phyloP scores from a whole-genome alignment of 1,140 invertebrate genomes.

The Berghia stephanieae region DNA sequence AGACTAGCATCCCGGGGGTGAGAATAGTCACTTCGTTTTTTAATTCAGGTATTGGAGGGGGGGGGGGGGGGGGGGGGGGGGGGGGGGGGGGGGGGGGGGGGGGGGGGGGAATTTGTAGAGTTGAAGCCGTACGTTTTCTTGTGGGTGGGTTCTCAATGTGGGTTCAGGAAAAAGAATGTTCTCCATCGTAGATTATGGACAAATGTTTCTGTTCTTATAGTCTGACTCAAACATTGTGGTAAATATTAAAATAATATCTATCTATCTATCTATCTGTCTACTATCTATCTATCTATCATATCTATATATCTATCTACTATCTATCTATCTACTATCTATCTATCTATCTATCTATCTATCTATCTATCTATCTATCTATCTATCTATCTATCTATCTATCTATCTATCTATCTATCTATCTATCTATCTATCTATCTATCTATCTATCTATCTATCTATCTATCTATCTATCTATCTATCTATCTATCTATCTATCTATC shows the following conservation, averaged over 20 bases:
- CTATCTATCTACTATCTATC: conserved; percentile 2
- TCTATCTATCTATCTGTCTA: no score
- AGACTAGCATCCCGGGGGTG: background rate
- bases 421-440: conserved; percentile 19
- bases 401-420: conserved; percentile 19
- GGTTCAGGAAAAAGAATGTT: no score
- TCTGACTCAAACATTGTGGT: no score
- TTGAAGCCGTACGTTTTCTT: background rate
- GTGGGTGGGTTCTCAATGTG: no score
- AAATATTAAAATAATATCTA: no score
- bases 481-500: no score
- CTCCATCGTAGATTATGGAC: no score
- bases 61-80: background rate
- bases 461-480: no score
- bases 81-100: background rate
- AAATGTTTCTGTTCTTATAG: no score
- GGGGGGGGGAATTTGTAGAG: background rate
- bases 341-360: conserved; percentile 19
- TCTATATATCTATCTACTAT: background rate
- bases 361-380: conserved; percentile 19
- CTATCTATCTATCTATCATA: no score
- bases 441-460: conserved; percentile 12
- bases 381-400: conserved; percentile 19
- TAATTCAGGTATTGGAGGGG: no score
- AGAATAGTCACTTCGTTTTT: no score